Evolutionary conservation across 2,888 invertebrate genomes (phyloP), one percentile per base, ranked within the genome.

Genomic region (Drosophila robusta): DNA sequence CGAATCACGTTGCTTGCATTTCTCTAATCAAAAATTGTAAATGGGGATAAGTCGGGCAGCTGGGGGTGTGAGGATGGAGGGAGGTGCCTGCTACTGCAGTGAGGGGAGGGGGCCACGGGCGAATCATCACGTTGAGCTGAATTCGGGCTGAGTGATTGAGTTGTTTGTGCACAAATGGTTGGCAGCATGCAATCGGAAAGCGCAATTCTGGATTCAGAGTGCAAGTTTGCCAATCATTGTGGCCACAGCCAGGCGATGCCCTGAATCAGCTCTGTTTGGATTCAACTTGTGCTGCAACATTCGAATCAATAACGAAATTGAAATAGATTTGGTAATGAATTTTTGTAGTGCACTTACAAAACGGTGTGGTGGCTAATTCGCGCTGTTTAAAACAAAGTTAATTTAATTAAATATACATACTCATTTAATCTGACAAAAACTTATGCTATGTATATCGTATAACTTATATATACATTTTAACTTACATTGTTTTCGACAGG

Each of bases 401-500:
- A 6, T 22, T 67, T 34, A 49, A 56, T 55, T 54, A 49, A 54
- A 55, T 39, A 2, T 16, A 3, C 22, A 7, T 34, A 5, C 8
- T 1, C 26, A 29, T 22, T 22, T 22, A 4, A 22, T 22, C 22
- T 22, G 22, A 22, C 22, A n/a, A n/a, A n/a, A n/a, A n/a, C n/a
- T n/a, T n/a, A n/a, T n/a, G n/a, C n/a, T n/a, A n/a, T n/a, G n/a
- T n/a, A n/a, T n/a, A n/a, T n/a, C n/a, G n/a, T n/a, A n/a, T n/a
- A n/a, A n/a, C n/a, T n/a, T n/a, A n/a, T n/a, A n/a, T n/a, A n/a
- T n/a, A n/a, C n/a, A 16, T 11, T 24, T 14, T 9, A 6, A 50
- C 7, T 22, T 36, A 0, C 14, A 9, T 16, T 57, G n/a, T 61
- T 22, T 24, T 29, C 5, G 9, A n/a, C 93, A 97, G 97, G 97